These are phyloP conservation scores for Epizoanthus scotinus DNA, from an alignment of 92 coral and sea anemone species.

Conservation along the genomic window DNA sequence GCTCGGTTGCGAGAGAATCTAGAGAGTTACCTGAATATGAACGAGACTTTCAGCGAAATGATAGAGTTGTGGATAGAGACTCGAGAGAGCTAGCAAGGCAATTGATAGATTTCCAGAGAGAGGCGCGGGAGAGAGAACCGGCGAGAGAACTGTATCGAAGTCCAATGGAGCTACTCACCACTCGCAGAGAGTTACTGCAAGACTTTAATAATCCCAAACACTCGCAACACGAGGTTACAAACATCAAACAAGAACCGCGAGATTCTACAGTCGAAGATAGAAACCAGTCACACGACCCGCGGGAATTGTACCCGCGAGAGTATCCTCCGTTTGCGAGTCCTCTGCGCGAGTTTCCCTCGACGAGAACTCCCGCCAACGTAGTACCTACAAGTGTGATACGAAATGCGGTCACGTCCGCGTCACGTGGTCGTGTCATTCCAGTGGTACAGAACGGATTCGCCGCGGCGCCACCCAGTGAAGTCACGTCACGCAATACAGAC, in stretches of 20 bases:
- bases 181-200: constrained; percentile 30
- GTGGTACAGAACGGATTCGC: constrained; percentile 4
- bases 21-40: constrained; percentile 22
- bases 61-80: not conserved
- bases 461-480: not conserved
- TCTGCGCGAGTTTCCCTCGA: constrained; percentile 20
- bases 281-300: constrained; percentile 1
- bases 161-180: constrained; percentile 8
- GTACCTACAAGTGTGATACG: constrained; percentile 25
- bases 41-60: constrained; percentile 14
- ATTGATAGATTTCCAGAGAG: constrained; percentile 35
- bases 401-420: not conserved
- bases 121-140: constrained; percentile 24
- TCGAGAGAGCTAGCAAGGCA: constrained; percentile 32
- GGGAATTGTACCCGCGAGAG: constrained; percentile 14
- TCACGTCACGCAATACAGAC: not conserved
- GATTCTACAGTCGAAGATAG: not conserved
- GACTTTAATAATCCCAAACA: not conserved
- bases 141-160: constrained; percentile 14
- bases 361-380: constrained; percentile 12
- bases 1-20: constrained; percentile 22
- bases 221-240: not conserved
- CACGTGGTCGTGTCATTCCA: too few relatives aligned
- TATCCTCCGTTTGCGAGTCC: constrained; percentile 17
- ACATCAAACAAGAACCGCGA: constrained; percentile 1